These are phyloP conservation scores for Manis pentadactyla DNA, from an alignment of 2,797 vertebrate species.

Conservation along the genomic window DNA sequence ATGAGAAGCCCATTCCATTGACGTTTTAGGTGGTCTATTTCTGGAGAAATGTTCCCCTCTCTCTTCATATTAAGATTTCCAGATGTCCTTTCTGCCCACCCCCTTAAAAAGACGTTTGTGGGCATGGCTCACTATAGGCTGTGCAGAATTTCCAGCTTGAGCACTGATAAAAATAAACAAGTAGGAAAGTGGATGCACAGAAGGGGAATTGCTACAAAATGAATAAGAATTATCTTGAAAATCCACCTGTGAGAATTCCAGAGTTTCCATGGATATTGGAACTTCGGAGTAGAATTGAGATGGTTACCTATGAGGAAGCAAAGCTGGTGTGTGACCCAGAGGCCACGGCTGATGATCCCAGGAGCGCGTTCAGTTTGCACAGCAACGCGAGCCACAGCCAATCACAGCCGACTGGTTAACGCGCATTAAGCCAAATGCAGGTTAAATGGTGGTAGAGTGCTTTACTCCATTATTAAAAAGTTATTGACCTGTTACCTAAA, in stretches of 20 bases:
- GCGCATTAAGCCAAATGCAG: not conserved
- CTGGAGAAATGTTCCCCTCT: not conserved
- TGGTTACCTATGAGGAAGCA: not conserved
- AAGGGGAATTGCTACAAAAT: not conserved
- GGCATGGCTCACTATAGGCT: not conserved
- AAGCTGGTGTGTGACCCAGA: not conserved
- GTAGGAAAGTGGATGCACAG: not conserved
- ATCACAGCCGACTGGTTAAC: not conserved
- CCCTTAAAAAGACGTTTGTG: not conserved
- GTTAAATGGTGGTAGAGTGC: not conserved
- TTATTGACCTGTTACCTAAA: slow-evolving; percentile 1
- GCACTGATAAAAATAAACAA: not conserved
- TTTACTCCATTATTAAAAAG: not conserved
- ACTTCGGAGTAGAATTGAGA: not conserved
- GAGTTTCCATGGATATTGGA: not conserved
- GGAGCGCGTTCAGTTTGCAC: rapidly evolving
- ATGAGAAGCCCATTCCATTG: not conserved
- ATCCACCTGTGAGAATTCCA: slow-evolving; percentile 6
- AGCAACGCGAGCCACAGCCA: not conserved
- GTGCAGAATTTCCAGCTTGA: not conserved
- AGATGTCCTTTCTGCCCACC: not conserved
- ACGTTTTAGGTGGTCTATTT: not conserved
- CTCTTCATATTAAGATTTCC: not conserved
- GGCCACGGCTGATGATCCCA: not conserved
- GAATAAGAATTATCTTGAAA: not conserved